A percentile compares a stretch with the other conserved stretches of the same genome.
These are phyloP conservation scores for Eupsilia transversa DNA, from an alignment of 2,888 invertebrate species.

Conservation along the genomic window DNA sequence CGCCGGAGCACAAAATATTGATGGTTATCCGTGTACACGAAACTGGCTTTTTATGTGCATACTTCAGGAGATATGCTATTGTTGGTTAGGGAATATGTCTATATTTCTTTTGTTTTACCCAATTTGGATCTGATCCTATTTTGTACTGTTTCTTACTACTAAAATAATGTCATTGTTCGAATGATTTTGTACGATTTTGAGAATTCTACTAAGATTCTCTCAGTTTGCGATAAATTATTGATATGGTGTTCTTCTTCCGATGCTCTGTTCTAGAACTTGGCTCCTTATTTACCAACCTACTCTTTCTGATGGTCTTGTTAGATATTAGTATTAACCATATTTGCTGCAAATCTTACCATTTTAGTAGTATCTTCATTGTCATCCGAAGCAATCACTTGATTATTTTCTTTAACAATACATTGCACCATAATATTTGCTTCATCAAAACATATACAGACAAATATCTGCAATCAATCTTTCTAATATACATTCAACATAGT, in stretches of 20 bases:
- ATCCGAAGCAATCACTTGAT: not conserved
- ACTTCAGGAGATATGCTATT: not conserved
- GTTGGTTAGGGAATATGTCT: not conserved
- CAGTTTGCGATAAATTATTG: not conserved
- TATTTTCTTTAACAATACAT: not conserved
- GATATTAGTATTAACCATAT: not conserved
- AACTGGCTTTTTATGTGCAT: not conserved
- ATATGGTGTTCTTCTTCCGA: not conserved
- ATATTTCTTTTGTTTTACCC: not conserved
- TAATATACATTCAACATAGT: slow-evolving; percentile 36
- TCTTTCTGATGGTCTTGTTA: not conserved
- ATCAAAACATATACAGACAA: not conserved
- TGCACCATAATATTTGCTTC: not conserved
- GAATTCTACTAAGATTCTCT: not conserved
- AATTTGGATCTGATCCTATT: not conserved
- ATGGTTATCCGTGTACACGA: not conserved
- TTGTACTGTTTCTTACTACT: not conserved
- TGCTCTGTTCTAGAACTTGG: not conserved
- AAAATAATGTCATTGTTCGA: not conserved
- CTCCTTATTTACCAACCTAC: not conserved
- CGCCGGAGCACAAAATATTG: slow-evolving; percentile 13
- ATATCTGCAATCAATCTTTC: slow-evolving; percentile 43
- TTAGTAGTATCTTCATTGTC: not conserved
- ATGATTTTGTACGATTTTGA: no score
- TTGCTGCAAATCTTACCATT: not conserved